Evolutionary conservation across 2,113 vertebrate genomes (phyloP), one percentile per base, ranked within the genome.

Genomic region (Rhinolophus sinicus): DNA sequence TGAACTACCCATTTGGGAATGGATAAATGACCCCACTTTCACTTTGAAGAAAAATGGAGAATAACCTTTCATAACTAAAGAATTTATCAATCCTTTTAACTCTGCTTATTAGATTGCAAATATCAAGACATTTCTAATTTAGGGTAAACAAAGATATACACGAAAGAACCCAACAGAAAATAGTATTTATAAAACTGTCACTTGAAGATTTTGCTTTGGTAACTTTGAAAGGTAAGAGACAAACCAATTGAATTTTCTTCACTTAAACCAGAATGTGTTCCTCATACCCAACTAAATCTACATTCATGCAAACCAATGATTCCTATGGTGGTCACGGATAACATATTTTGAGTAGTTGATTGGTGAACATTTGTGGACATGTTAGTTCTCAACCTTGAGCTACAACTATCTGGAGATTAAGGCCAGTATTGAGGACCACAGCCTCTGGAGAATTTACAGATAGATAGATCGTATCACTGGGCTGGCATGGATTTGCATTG

Each of bases 51-150:
- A 85, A 88, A 73, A 88, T 52, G 26, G 22, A 77, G 30, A 95
- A 72, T 50, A 93, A 92, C 44, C 50, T 90, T 77, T 85, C 72
- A 93, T 83, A 87, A 75, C 12, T 65, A 12, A 64, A 75, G 14
- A 58, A 88, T n/a, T 8, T 52, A 89, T 82, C 2, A 18, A 38
- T 76, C 14, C 50, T 16, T 93, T 91, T 67, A 84, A 38, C 5
- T 82, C 0, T 80, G 15, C 8, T 58, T 58, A 70, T 44, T 72
- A 19, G n/a, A 81, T 76, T 83, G 33, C 38, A 96, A 92, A 58
- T 90, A 90, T 33, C 54, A 94, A 93, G 65, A 84, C 13, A 87
- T 52, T 96, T 96, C 78, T 93, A 76, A 80, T 50, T 70, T 77
- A 13, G 67, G 18, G 26, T 96, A 91, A 94, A 65, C 19, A 86